Base-by-base conservation (phyloP, 2,888 invertebrate genomes). In the Drosophila longiperda region DNA sequence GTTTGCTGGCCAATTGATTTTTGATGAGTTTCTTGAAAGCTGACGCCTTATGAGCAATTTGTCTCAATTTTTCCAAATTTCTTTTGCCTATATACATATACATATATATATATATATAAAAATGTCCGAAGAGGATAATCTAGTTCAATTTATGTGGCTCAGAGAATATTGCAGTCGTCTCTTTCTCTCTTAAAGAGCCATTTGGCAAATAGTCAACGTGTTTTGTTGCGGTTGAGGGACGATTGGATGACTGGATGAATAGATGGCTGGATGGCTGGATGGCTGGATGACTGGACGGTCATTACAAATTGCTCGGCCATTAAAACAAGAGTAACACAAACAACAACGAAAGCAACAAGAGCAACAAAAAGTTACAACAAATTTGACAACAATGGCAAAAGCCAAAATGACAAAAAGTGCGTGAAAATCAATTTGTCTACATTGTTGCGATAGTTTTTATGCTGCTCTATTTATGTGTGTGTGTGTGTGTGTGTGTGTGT, bases 371-470 rank as follows among this genome's bases (percentile, higher is more conserved):
- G 26, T 48, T 32, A 60, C 29, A 61, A 60, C 65, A 68, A 67
- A 64, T 74, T 64, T 64, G 68, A 50, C 78, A 63, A 50, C 66
- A 58, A 15, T 26, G 29, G 32, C 75, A 65, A 69, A 62, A 67
- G 55, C 40, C 68, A 68, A 72, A 72, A 76, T 71, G 71, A 68
- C 77, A 79, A 78, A 81, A 77, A 81, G 60, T 78, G 79, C 63
- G 79, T 79, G 67, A 80, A 77, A 79, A 77, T 77, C 81, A 79
- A 79, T 80, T 79, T 79, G 80, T 79, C 79, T 73, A 60, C 68
- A 68, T 66, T 64, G 58, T 54, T 64, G 58, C 49, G 26, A 64
- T 80, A 75, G 78, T 78, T 80, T 80, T 80, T 77, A 66, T 71
- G 58, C 71, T 62, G 29, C 32, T 78, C 55, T 38, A 61, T 78